A percentile compares a stretch with the other conserved stretches of the same genome.
Evolutionary conservation across 2,888 invertebrate species (phyloP).

Genomic region (Synanthedon formicaeformis): DNA sequence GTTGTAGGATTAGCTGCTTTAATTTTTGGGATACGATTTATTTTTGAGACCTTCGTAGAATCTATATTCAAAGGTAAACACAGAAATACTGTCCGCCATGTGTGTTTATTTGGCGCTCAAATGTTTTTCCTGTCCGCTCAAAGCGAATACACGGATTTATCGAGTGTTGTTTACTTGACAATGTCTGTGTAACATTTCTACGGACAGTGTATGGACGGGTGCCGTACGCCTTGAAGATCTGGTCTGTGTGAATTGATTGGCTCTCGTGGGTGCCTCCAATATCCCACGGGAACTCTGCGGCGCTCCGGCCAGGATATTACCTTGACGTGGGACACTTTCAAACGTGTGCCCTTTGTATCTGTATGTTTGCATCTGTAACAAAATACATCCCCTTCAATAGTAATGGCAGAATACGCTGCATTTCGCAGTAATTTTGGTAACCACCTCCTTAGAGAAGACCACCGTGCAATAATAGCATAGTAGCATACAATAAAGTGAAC

Average conservation of each 20-base stretch:
- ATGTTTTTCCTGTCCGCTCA: too few relatives aligned
- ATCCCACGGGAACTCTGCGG: conserved; percentile 20
- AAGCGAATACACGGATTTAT: too few relatives aligned
- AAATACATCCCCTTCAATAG: background rate
- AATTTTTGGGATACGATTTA: too few relatives aligned
- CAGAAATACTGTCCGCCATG: too few relatives aligned
- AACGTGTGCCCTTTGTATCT: conserved; percentile 41
- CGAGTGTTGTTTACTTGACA: conserved; percentile 25
- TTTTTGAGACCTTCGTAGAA: too few relatives aligned
- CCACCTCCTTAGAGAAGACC: background rate
- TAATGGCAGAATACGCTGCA: background rate
- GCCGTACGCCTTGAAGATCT: conserved; percentile 53
- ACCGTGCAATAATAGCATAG: background rate
- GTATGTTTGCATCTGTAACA: conserved; percentile 42
- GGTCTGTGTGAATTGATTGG: conserved; percentile 51
- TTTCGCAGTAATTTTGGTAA: too few relatives aligned
- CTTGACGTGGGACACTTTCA: conserved; percentile 5
- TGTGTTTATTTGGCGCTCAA: too few relatives aligned
- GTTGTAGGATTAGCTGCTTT: too few relatives aligned
- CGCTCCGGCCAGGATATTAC: background rate
- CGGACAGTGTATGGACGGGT: conserved; percentile 50
- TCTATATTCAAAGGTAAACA: too few relatives aligned
- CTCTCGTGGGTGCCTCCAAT: conserved; percentile 36
- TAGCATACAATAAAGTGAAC: too few relatives aligned
- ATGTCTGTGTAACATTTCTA: conserved; percentile 53